Base-by-base conservation (phyloP, 2,888 invertebrate genomes). In the Spilarctia lutea region DNA sequence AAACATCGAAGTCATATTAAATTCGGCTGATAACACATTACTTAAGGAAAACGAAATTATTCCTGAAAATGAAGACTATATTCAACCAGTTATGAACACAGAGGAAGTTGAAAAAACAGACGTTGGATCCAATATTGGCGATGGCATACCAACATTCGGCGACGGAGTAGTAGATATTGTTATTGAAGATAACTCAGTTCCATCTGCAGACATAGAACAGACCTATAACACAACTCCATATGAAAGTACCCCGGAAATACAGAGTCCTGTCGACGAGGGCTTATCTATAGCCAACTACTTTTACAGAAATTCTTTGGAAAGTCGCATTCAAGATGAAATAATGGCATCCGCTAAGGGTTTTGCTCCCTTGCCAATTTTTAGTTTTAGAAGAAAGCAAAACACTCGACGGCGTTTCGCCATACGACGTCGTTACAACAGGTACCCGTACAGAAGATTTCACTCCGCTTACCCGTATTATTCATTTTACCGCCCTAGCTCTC, bases 271-370 rank as follows among this genome's bases (percentile, higher is more conserved):
- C 27, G 87, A 89, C 76, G 87, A 91, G 74, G 87, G 90, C 3
- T 66, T 76, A 48, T 74, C 27, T 79, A 30, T 45, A 35, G 81
- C 68, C 81, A 87, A 66, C 76, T 83, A 33, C 66, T 77, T 60
- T 52, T 75, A 35, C 75, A 80, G 39, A 77, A 78, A 35, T 77
- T 78, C 30, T 48, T 83, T 39, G 68, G 74, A 71, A 39, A 80
- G 1, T 79, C 83, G 24, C 75, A 83, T 92, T 73, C 86, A 92
- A 70, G 90, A 90, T 71, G 94, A 95, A 87, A 91, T 94, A 52
- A 94, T 95, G 94, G 92, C 93, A 27, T 91, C 94, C 0, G 94
- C 94, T 0, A 93, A 91, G 20, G 94, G 95, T 11, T 94, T 94
- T 68, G 87, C 90, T 2, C 94, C 94, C 2, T 83, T 91, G 18